Conservation (phyloP, 2,797 vertebrate species). For the Helarctos malayanus region DNA sequence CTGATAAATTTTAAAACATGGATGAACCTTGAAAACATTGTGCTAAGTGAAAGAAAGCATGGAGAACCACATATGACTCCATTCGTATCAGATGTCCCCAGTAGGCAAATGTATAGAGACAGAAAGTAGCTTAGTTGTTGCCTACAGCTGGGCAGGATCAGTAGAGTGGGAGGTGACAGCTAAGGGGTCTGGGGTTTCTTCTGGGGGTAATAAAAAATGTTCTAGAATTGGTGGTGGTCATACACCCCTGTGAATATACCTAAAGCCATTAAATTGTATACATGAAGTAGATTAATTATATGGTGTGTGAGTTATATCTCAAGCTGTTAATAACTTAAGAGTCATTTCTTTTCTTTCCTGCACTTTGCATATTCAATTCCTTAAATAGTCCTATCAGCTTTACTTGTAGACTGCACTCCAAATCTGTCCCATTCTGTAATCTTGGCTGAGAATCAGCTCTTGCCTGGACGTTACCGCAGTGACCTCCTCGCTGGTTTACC, state of each 20-base stretch:
- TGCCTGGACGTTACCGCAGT: not conserved
- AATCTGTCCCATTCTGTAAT: not conserved
- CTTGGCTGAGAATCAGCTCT: not conserved
- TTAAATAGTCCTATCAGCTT: not conserved
- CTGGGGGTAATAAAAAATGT: not conserved
- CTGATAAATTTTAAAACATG: not conserved
- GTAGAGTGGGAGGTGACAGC: not conserved
- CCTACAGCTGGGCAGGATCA: not conserved
- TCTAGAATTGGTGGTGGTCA: not conserved
- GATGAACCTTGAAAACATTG: constrained; percentile 3
- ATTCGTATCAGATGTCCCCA: not conserved
- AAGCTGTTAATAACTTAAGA: not conserved
- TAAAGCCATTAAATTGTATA: not conserved
- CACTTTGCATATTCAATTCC: not conserved
- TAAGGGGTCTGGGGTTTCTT: not conserved
- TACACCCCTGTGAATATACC: not conserved
- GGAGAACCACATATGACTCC: not conserved
- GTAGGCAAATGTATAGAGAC: not conserved
- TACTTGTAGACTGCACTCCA: not conserved
- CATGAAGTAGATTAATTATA: not conserved
- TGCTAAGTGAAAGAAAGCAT: not conserved
- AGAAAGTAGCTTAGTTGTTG: not conserved
- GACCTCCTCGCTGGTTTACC: not conserved
- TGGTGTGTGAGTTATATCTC: not conserved
- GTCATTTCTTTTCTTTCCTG: not conserved